A percentile compares a stretch with the other conserved stretches of the same genome.
These are phyloP conservation scores for Dione juno DNA, from an alignment of 2,888 invertebrate genomes.

Conservation along the genomic window DNA sequence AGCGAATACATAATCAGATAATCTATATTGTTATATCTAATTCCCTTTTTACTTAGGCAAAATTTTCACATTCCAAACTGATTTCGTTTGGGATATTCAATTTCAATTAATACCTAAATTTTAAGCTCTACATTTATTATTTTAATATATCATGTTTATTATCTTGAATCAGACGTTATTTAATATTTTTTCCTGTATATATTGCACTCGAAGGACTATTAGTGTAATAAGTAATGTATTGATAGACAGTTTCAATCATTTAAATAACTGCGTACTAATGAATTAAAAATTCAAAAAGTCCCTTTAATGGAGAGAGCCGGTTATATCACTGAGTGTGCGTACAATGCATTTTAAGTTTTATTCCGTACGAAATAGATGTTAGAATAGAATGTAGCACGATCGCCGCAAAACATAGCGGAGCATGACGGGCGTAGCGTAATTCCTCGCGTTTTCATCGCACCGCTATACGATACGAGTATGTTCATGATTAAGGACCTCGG, in stretches of 20 bases:
- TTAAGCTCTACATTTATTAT: neutral
- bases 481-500: conserved; percentile 41
- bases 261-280: conserved; percentile 32
- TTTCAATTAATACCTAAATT: conserved; percentile 18
- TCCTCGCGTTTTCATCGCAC: conserved; percentile 36
- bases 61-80: neutral
- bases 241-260: conserved; percentile 32
- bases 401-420: conserved; percentile 29
- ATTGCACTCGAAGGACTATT: conserved; percentile 22
- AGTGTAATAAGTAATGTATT: conserved; percentile 30
- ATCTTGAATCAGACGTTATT: conserved; percentile 10
- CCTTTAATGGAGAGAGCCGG: conserved; percentile 25
- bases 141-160: conserved; percentile 4
- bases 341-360: conserved; percentile 15
- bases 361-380: neutral
- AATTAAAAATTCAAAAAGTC: conserved; percentile 35
- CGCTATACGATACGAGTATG: conserved; percentile 34
- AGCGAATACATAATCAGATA: neutral
- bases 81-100: conserved; percentile 9
- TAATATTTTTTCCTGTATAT: conserved; percentile 2
- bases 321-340: neutral
- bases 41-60: conserved; percentile 1
- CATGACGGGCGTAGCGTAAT: conserved; percentile 36
- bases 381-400: neutral
- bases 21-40: neutral